Evolutionary conservation across 2,888 invertebrate species (phyloP).

Genomic region (Amblyjoppa proteus): DNA sequence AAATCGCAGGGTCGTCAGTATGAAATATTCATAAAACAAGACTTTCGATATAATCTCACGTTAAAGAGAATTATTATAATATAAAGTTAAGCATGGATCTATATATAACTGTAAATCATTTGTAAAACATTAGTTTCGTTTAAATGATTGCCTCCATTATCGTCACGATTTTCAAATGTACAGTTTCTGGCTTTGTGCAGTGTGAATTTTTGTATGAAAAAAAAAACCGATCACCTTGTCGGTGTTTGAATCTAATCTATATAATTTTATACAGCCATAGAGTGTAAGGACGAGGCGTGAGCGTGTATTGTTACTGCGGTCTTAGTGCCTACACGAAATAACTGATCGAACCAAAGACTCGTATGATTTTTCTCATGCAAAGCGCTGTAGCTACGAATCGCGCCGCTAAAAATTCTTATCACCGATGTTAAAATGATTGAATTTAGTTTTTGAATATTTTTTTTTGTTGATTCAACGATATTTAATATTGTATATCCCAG

Average conservation of each 20-base stretch:
- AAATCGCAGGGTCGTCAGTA: conserved; percentile 42
- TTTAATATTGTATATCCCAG: conserved; percentile 41
- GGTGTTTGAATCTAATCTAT: conserved; percentile 43
- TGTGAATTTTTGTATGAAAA: conserved; percentile 51
- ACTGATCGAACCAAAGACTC: conserved; percentile 65
- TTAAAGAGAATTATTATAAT: conserved; percentile 31
- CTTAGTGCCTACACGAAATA: conserved; percentile 62
- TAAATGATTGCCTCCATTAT: conserved; percentile 28
- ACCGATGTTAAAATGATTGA: conserved; percentile 45
- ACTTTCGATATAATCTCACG: conserved; percentile 42
- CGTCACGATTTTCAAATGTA: conserved; percentile 47
- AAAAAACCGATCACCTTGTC: conserved; percentile 33
- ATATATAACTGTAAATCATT: conserved; percentile 30
- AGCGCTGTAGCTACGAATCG: conserved; percentile 5
- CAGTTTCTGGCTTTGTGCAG: conserved; percentile 41
- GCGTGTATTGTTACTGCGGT: conserved; percentile 54
- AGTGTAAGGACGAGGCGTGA: conserved; percentile 28
- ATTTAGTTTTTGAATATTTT: conserved; percentile 27
- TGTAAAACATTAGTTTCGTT: conserved; percentile 25
- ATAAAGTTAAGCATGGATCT: conserved; percentile 25
- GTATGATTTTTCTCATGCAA: conserved; percentile 45
- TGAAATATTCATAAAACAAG: conserved; percentile 36
- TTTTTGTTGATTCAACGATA: conserved; percentile 32
- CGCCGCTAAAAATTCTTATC: conserved; percentile 4
- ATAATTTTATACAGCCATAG: conserved; percentile 60